These are phyloP conservation scores for Hypotaenidia okinawae DNA, from an alignment of 2,797 vertebrate genomes.

Conservation along the genomic window DNA sequence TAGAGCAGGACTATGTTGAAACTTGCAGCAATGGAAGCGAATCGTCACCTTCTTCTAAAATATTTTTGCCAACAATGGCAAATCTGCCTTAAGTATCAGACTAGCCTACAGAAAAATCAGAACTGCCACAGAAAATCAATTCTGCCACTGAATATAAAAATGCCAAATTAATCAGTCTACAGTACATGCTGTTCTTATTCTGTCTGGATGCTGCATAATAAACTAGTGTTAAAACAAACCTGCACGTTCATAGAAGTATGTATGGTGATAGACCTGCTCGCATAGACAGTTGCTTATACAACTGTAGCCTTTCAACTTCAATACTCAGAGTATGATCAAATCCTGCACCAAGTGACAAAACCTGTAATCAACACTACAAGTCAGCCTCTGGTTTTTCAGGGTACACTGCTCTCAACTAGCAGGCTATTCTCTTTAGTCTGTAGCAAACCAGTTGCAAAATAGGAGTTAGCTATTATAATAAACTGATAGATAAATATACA, in stretches of 20 bases:
- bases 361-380: neutral
- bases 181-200: neutral
- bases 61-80: neutral
- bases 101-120: neutral
- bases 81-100: neutral
- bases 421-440: neutral
- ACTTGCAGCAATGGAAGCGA: neutral
- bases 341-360: neutral
- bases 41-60: neutral
- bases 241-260: neutral
- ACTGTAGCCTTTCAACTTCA: neutral
- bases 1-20: neutral
- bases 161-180: neutral
- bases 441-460: neutral
- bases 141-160: neutral
- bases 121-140: neutral
- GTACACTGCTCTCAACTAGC: fast-evolving
- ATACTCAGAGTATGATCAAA: neutral
- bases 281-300: neutral
- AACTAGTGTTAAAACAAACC: neutral
- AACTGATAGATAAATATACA: neutral
- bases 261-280: neutral
- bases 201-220: neutral
- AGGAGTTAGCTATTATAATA: neutral
- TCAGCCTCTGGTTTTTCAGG: neutral